Evolutionary conservation across 2,888 invertebrate species (phyloP), one percentile per base, ranked within the genome.

Genomic region (Parnassius orleans): DNA sequence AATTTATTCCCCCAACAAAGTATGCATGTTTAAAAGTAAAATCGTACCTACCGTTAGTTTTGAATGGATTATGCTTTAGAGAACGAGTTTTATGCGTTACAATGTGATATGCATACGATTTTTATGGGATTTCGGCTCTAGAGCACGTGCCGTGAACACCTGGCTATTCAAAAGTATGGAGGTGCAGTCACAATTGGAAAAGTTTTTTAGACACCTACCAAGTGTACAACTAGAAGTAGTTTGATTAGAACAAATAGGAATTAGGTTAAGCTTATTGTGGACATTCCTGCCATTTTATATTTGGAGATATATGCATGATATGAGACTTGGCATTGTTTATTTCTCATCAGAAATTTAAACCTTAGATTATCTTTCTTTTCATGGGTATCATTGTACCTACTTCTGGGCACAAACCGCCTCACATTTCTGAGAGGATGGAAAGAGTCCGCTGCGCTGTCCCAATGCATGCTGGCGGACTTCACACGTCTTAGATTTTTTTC

Each of bases 101-200:
- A 47, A 57, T 53, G 53, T 48, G 61, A 61, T 62, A 55, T 63
- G 62, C 61, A 62, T 64, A 64, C 65, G 61, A 68, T 70, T 70
- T 79, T 81, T 54, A 43, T 53, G 79, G 76, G 75, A 76, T 76
- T 77, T 65, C 60, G 59, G 68, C 72, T 75, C 72, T 72, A 72
- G 70, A 79, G 84, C 89, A 87, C 90, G 89, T 87, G 89, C 86
- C 77, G 53, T 66, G 69, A 63, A 53, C 53, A 88, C 88, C 87
- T 88, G 89, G 77, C 72, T 65, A 50, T 70, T 79, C 81, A 86
- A 86, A 84, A 82, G 83, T 75, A 67, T 80, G 87, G 86, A 88
- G 86, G 83, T 83, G 81, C 80, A 81, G 76, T 77, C 76, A 76
- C 78, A 69, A 69, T 70, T 65, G 60, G 63, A 66, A 69, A 50